Conservation (phyloP, 1,140 invertebrate genomes). For the Yoshiicerus persimilis region DNA sequence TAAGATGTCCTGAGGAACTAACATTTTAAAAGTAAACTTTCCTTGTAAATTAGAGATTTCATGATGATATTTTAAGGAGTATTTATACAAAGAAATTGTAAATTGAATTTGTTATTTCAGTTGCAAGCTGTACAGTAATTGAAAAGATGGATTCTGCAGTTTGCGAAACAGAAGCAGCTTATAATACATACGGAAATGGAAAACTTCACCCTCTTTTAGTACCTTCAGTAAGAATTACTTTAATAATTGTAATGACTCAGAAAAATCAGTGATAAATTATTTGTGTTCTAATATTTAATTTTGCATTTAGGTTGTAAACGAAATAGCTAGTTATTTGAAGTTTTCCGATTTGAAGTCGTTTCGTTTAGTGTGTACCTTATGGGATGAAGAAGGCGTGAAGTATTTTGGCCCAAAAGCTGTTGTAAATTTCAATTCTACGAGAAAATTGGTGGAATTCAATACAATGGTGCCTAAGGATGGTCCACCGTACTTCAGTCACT, state of each 20-base stretch:
- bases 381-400: slow-evolving; percentile 27
- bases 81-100: not conserved
- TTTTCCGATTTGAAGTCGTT: not conserved
- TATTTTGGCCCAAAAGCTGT: not conserved
- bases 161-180: not conserved
- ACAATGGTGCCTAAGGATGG: not conserved
- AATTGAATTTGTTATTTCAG: not conserved
- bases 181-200: not conserved
- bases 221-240: slow-evolving; percentile 8
- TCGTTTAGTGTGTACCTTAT: slow-evolving; percentile 22
- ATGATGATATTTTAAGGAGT: not conserved
- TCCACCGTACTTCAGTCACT: not conserved
- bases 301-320: not conserved
- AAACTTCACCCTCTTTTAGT: slow-evolving; percentile 21
- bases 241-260: not conserved
- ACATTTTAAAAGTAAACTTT: not conserved
- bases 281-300: not conserved
- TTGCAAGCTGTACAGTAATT: not conserved
- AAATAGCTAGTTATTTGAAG: slow-evolving; percentile 15
- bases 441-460: not conserved
- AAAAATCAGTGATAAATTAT: not conserved
- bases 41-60: not conserved
- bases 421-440: not conserved
- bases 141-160: not conserved
- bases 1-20: not conserved